Evolutionary conservation across 2,888 invertebrate genomes (phyloP), one percentile per base, ranked within the genome.

Genomic region (Aporophyla lueneburgensis): DNA sequence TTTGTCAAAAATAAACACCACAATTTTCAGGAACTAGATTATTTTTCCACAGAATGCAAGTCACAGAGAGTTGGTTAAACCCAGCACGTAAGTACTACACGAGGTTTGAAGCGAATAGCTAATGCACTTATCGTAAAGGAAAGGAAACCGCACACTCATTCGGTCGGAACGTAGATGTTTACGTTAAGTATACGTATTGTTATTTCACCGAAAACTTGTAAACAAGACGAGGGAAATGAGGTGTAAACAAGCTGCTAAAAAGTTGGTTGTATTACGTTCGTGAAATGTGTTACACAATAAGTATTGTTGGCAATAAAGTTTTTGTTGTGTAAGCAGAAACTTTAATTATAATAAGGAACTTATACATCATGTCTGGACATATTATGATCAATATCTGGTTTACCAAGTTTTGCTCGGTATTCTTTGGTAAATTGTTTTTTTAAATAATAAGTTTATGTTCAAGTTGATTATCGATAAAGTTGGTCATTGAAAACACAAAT

Each of bases 91-190:
- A 69, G n/a, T 63, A 19, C 33, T 61, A 24, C 54, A n/a, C 51
- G 56, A 65, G 78, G 61, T 78, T 46, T 54, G 27, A 69, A 81
- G 61, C 65, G 78, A 66, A 77, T 61, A 51, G 74, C 70, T 83
- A 74, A 79, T 81, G 81, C 79, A 83, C 79, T 81, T 78, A 78
- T 78, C 78, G 78, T 83, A 61, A 74, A 71, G 71, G 68, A 66
- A 27, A 43, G 33, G 54, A 68, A 68, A 71, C 71, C 68, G 27
- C 69, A 65, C 5, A 33, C 61, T 40, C 43, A 54, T 19, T 51
- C 56, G 46, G 59, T 53, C 51, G 69, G 21, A 76, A 67, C 70
- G 76, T 71, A 54, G n/a, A 59, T 14, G 40, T 75, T 75, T 61
- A 59, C 53, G 75, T 69, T 56, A 79, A 69, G 69, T 76, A 40